Conservation (phyloP, 2,888 invertebrate genomes). For the Lycaena phlaeas region DNA sequence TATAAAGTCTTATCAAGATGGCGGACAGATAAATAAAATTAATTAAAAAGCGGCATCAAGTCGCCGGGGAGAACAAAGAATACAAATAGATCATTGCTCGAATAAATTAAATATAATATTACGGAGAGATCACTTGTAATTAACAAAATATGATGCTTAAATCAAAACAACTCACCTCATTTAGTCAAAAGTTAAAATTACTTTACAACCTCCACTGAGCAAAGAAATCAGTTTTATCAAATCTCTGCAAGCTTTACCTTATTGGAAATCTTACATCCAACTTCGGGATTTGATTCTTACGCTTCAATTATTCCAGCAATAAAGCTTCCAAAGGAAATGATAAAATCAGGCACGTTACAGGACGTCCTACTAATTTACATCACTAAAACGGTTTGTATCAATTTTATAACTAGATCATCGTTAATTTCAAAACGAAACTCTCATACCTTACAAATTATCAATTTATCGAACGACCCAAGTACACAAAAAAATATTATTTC, state of each 20-base stretch:
- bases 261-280: slow-evolving; percentile 15
- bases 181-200: slow-evolving; percentile 18
- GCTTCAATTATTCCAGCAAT: slow-evolving; percentile 10
- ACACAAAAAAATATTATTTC: slow-evolving; percentile 11
- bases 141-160: slow-evolving; percentile 9
- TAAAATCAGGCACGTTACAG: slow-evolving; percentile 50
- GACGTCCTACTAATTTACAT: slow-evolving; percentile 33
- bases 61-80: neutral
- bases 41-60: neutral
- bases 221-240: slow-evolving; percentile 42
- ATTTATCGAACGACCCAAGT: slow-evolving; percentile 24
- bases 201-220: slow-evolving; percentile 62
- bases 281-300: slow-evolving; percentile 13
- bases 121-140: slow-evolving; percentile 13
- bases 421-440: slow-evolving; percentile 35
- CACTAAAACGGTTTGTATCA: slow-evolving; percentile 34
- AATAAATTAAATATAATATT: neutral
- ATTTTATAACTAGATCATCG: slow-evolving; percentile 42
- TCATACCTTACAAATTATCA: slow-evolving; percentile 46
- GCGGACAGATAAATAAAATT: neutral
- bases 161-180: slow-evolving; percentile 10
- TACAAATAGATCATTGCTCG: neutral
- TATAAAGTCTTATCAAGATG: neutral
- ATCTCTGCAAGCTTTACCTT: slow-evolving; percentile 26
- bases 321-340: slow-evolving; percentile 20